Percentiles rank a stretch among this genome's conserved stretches.
Conservation (phyloP, 1,140 invertebrate genomes). For the Neotoxoptera formosana region DNA sequence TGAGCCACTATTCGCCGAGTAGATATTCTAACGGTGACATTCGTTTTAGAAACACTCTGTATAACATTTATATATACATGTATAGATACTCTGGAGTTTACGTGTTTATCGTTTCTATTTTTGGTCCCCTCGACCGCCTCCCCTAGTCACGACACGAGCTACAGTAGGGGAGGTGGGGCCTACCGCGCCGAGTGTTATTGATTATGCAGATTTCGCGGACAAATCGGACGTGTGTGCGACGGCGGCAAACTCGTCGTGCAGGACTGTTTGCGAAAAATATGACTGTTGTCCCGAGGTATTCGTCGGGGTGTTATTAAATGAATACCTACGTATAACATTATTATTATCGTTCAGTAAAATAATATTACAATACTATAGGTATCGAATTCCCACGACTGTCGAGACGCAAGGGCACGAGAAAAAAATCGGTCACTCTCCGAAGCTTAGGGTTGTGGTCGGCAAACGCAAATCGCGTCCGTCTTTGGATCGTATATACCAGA, state of each 20-base stretch:
- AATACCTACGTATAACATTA: too few species aligned
- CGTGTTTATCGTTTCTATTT: neutral
- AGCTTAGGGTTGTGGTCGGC: neutral
- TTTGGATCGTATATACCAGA: too few species aligned
- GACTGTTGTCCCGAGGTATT: too few species aligned
- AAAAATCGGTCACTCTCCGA: neutral
- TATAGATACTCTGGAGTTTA: neutral
- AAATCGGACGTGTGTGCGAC: neutral
- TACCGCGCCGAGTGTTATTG: neutral
- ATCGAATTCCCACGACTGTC: neutral
- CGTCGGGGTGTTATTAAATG: too few species aligned
- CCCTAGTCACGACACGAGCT: neutral
- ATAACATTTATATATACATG: neutral
- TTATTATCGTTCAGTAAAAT: neutral
- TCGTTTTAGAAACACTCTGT: neutral
- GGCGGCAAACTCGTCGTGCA: neutral
- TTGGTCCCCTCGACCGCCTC: neutral
- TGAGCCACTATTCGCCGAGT: neutral
- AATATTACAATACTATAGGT: neutral
- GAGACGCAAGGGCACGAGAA: neutral
- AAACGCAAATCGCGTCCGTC: neutral
- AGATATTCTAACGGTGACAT: neutral
- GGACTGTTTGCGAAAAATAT: neutral
- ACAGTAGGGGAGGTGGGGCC: neutral
- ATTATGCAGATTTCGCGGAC: constrained; percentile 12